Evolutionary conservation across 2,888 invertebrate species (phyloP), one percentile per base, ranked within the genome.

Genomic region (Syritta pipiens): DNA sequence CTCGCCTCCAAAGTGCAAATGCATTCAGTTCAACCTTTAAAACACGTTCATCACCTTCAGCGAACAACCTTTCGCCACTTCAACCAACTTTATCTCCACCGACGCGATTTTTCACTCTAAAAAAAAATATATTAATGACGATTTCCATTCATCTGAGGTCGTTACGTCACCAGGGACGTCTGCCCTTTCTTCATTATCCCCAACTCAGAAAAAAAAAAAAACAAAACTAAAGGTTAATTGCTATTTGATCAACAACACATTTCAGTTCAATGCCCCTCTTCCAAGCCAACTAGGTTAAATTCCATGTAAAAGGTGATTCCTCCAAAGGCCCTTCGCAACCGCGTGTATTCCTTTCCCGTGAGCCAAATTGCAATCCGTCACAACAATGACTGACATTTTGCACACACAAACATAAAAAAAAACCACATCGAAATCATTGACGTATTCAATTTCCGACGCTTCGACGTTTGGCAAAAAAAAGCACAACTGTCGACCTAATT

Each of bases 401-500:
- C 22, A 49, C 10, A 32, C 48, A 49, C 26, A 44, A 59, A 57
- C 26, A 19, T 17, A 6, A 17, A 19, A 26, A 19, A 46, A 53
- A 53, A 62, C 71, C 62, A 10, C 71, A 46, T 44, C 12, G 19
- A 40, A 68, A 24, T 14, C 30, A 19, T 32, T 68, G 51, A 53
- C 22, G 37, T 53, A 60, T 55, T 62, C 46, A 22, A 48, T 62
- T 62, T 71, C 46, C 48, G 24, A 20, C 37, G 35, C 30, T 24
- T 20, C 9, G 20, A 2, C 20, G 19, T 2, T 4, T n/a, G 24
- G 9, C 20, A 40, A 22, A 24, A 9, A 10, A 12, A 12, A 46
- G n/a, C 44, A 12, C 17, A 17, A 30, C 28, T 28, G 12, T 9
- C 60, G 62, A 71, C 62, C 69, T 26, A 71, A 62, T 55, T 71